Evolutionary conservation across 64 coral and sea anemone genomes (phyloP), one percentile per base, ranked within the genome.

Genomic region (Stylophora pistillata): DNA sequence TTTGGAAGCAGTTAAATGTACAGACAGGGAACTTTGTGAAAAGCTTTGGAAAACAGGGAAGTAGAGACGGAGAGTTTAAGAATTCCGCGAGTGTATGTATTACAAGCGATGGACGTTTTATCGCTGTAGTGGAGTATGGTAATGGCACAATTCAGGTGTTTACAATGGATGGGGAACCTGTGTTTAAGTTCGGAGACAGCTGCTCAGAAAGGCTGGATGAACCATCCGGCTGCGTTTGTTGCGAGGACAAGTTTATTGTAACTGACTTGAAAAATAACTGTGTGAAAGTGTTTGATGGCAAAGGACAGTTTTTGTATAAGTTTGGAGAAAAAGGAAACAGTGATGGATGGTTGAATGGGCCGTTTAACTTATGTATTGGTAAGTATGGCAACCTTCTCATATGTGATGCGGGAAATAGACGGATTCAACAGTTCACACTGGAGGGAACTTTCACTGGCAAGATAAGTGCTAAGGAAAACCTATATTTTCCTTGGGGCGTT

Each of bases 241-340:
- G 76, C 53, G 15, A 54, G 18, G 58, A 79, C 61, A 32, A 15
- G 10, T 87, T 87, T 55, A 58, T 73, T 71, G 90, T 92, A 5
- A 31, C 82, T 57, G 90, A 92, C 37, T 28, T 3, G 2, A 9
- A 0, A 14, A 93, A 93, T 30, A 13, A 88, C 52, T 26, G 47
- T 12, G 54, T 93, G 53, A 82, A 93, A 33, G 91, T 93, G 20
- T 88, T 88, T 82, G 85, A 88, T 30, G 81, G 10, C 17, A 21
- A 71, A 26, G 64, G 56, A 60, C 32, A 80, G 41, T 82, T 81
- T 37, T 30, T 81, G 75, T 53, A 82, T 53, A 64, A 71, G 66
- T 72, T 93, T 81, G 76, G 91, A 65, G 53, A 64, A 60, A 4
- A 74, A 12, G 68, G 91, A 11, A 0, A 56, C 70, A 53, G 6